Evolutionary conservation across 2,888 invertebrate genomes (phyloP).

Genomic region (Schrankia costaestrigalis): DNA sequence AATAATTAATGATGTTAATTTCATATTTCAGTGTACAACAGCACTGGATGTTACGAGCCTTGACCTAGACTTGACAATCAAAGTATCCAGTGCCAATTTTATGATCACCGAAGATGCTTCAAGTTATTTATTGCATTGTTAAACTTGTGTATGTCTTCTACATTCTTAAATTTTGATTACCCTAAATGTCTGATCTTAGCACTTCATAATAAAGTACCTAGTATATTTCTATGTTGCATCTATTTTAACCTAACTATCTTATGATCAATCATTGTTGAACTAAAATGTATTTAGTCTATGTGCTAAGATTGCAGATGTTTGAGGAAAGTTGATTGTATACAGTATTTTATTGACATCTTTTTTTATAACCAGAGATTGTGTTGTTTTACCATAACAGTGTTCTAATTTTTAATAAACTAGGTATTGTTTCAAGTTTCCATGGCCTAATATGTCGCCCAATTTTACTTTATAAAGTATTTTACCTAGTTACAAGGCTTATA

Average conservation of each 20-base stretch:
- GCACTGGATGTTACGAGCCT: slow-evolving; percentile 65
- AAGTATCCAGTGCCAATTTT: slow-evolving; percentile 57
- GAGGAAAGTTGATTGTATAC: slow-evolving; percentile 53
- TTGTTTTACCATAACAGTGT: slow-evolving; percentile 53
- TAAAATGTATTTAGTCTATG: slow-evolving; percentile 32
- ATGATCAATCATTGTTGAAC: neutral
- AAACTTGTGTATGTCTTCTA: slow-evolving; percentile 53
- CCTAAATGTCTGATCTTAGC: slow-evolving; percentile 60
- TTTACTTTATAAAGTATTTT: slow-evolving; percentile 42
- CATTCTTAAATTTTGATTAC: slow-evolving; percentile 38
- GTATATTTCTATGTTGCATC: slow-evolving; percentile 27
- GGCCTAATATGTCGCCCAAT: slow-evolving; percentile 21
- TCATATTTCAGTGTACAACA: slow-evolving; percentile 63
- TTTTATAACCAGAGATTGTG: slow-evolving; percentile 49
- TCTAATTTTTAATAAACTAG: slow-evolving; percentile 59
- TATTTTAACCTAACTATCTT: slow-evolving; percentile 27
- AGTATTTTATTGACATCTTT: slow-evolving; percentile 65
- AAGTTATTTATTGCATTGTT: slow-evolving; percentile 54
- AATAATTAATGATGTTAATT: slow-evolving; percentile 32
- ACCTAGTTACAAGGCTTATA: slow-evolving; percentile 72
- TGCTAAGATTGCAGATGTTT: slow-evolving; percentile 61
- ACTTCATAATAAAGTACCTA: too few relatives aligned
- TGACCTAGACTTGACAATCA: slow-evolving; percentile 46
- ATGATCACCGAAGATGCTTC: slow-evolving; percentile 52
- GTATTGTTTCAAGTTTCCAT: slow-evolving; percentile 39